Evolutionary conservation across 2,797 vertebrate species (phyloP), one percentile per base, ranked within the genome.

Genomic region (Hapalemur alaotrensis): DNA sequence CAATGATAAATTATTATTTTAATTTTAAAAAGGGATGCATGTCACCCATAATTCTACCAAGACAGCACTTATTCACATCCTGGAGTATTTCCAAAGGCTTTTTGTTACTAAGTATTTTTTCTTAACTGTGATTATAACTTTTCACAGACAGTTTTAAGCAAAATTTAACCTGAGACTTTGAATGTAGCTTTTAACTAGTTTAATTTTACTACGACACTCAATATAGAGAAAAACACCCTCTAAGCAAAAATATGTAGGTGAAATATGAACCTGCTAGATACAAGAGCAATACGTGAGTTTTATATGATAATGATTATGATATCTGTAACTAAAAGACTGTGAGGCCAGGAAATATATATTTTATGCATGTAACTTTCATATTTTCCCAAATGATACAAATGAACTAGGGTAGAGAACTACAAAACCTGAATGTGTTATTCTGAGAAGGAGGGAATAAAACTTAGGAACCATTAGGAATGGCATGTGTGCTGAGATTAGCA

Each of bases 101-200:
- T 86, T 90, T 84, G 87, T 84, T 50, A n/a, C 35, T 59, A 48
- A 94, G 25, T 78, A 41, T 65, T 61, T 91, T 88, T 93, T 96
- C 70, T 69, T 80, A 91, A 90, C 28, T 76, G 79, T 20, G 28
- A 22, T 88, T 76, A 75, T 89, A 92, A 80, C 50, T 96, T 91
- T 73, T 67, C 50, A 65, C 13, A 75, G 41, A 20, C 7, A 81
- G 9, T 69, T 28, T 88, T 67, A 75, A 93, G 59, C 50, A 85
- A 75, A 92, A 84, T 73, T 73, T 70, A 78, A 72, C 38, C 52
- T 50, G 79, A 72, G 18, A 48, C 78, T 87, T 73, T 84, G 30
- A 87, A 52, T 57, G 17, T 91, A 81, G 41, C 38, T 85, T 89
- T 93, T 96, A 91, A 85, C 18, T 91, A 65, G 63, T 88, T 89